Base-by-base conservation (phyloP, 2,888 invertebrate genomes). In the Tachina lurida region DNA sequence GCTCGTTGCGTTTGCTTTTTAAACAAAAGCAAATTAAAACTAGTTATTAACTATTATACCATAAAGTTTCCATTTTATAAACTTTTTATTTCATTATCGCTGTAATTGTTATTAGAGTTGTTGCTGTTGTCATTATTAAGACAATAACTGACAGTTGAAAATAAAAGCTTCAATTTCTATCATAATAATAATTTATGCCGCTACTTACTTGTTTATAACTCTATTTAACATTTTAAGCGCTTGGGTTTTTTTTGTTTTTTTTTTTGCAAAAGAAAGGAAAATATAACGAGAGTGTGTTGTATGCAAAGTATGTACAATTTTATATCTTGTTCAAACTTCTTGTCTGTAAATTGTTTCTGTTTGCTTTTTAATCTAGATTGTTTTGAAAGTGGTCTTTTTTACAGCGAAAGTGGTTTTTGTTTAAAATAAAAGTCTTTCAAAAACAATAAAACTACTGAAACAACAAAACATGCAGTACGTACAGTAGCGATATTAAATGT, bases 331-430 rank as follows among this genome's bases (percentile, higher is more conserved):
- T 82, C 19, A 74, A 78, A 74, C 77, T 85, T 77, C 74, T 82
- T 81, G 74, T 78, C 65, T 62, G 41, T 60, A 68, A 68, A 60
- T 68, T 41, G 49, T 39, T 67, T 67, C 31, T 49, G 10, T 49
- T 68, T 70, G 39, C 5, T 31, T 70, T 62, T 52, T 31, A 63
- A 85, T 83, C 86, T 84, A 74, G 83, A 83, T 86, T 80, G 73
- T 82, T 85, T 85, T 71, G 85, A 85, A 85, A 85, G 85, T 85
- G 81, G 85, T 85, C 78, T 76, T 49, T 56, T 62, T 47, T 75
- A 78, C 19, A 75, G 85, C 77, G 85, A 85, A 85, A 85, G 85
- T 85, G 81, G 85, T 85, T 85, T 81, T 54, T 68, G 68, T 77
- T 84, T 84, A 10, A 77, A 65, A 78, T 41, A 78, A 71, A 80